Conservation (phyloP, 2,113 vertebrate species). For the Nesogale talazaci region DNA sequence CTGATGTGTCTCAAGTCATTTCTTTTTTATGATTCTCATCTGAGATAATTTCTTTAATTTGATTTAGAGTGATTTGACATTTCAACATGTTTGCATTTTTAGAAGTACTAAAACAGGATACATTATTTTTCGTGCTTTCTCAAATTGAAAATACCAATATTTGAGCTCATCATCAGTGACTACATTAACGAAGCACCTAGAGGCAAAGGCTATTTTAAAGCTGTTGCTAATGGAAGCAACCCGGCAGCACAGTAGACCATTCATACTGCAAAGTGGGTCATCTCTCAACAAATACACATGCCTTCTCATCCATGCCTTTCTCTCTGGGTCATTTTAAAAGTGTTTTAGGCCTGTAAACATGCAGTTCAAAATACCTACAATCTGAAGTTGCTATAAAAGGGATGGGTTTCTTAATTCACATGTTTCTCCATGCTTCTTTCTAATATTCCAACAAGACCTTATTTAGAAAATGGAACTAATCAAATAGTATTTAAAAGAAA, state of each 20-base stretch:
- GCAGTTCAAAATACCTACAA: not conserved
- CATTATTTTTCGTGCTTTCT: not conserved
- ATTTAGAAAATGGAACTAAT: not conserved
- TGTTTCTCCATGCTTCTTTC: not conserved
- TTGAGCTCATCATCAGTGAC: not conserved
- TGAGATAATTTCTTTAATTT: constrained; percentile 18
- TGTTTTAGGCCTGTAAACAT: not conserved
- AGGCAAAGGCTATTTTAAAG: not conserved
- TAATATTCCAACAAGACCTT: not conserved
- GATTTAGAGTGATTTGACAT: not conserved
- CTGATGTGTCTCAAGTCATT: not conserved
- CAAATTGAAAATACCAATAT: not conserved
- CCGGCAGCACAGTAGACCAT: not conserved
- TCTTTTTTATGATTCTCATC: not conserved
- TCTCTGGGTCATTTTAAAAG: constrained; percentile 15
- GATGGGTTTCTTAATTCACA: not conserved
- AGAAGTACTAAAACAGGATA: not conserved
- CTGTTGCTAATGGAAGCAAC: not conserved
- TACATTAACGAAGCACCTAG: not conserved
- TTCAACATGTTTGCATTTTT: not conserved
- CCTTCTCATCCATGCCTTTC: not conserved
- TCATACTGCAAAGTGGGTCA: constrained; percentile 28
- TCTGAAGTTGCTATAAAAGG: not conserved
- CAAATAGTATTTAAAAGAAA: not conserved
- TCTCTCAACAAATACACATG: not conserved